phyloP scores from a whole-genome alignment of 2,797 vertebrate species.

The Glossophaga mutica region DNA sequence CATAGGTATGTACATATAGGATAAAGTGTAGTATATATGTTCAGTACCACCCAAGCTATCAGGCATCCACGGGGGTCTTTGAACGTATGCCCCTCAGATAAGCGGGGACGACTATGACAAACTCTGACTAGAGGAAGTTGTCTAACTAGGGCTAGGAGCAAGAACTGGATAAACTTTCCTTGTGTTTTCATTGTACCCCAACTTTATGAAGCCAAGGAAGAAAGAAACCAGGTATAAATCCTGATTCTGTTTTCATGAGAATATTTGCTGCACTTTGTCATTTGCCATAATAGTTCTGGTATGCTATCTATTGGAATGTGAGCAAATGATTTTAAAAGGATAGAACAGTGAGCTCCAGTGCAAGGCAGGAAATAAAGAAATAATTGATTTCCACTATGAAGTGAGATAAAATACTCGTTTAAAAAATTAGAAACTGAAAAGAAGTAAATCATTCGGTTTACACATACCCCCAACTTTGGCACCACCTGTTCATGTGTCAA shows the following conservation, averaged over 20 bases:
- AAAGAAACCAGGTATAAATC: conserved; percentile 3
- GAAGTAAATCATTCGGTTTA: neutral
- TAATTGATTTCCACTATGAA: neutral
- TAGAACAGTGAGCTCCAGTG: neutral
- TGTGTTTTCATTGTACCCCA: neutral
- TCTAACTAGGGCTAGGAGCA: neutral
- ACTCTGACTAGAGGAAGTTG: neutral
- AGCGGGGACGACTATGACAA: neutral
- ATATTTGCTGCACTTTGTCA: neutral
- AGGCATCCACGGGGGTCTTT: neutral
- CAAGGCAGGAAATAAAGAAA: conserved; percentile 5
- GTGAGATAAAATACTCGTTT: neutral
- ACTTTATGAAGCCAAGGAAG: conserved; percentile 5
- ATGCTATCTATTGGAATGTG: neutral
- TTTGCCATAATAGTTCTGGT: neutral
- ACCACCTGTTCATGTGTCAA: neutral
- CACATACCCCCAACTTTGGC: neutral
- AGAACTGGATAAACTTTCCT: neutral
- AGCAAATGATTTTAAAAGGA: neutral
- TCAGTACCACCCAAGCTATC: neutral
- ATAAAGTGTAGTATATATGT: neutral
- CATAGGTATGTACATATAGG: neutral
- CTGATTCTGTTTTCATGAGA: neutral
- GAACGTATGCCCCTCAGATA: neutral
- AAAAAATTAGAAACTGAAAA: neutral